These are phyloP conservation scores for Helicorthomorpha holstii DNA, from an alignment of 1,140 invertebrate genomes.

Conservation along the genomic window DNA sequence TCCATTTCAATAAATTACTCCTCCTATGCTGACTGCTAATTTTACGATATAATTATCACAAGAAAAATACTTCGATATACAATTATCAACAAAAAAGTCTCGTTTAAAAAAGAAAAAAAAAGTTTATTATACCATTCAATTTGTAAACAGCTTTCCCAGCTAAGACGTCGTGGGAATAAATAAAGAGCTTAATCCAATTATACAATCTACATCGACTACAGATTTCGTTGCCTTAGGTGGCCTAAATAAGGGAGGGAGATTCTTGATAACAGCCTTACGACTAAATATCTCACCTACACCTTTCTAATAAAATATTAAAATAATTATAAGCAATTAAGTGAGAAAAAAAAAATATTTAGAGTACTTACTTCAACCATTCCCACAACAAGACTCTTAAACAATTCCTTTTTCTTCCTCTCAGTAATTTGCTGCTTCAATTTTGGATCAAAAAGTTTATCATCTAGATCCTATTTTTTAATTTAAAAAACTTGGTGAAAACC, in stretches of 20 bases:
- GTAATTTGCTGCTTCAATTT: constrained; percentile 41
- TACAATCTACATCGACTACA: too few species aligned
- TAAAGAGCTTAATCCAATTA: too few species aligned
- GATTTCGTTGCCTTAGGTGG: constrained; percentile 14
- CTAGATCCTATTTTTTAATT: constrained; percentile 37
- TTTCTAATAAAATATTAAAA: constrained; percentile 6
- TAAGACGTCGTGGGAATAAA: too few species aligned
- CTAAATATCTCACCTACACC: constrained; percentile 41
- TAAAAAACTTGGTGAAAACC: constrained; percentile 4
- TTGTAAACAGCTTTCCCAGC: too few species aligned
- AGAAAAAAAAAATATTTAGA: constrained; percentile 2
- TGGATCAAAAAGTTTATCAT: constrained; percentile 55
- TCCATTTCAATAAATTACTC: too few species aligned
- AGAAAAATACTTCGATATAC: too few species aligned
- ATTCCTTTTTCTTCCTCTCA: constrained; percentile 73
- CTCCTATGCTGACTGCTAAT: too few species aligned
- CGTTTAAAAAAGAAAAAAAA: too few species aligned
- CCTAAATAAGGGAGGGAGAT: constrained; percentile 47
- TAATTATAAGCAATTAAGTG: constrained; percentile 8
- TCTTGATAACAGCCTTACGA: constrained; percentile 39
- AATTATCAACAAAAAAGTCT: too few species aligned
- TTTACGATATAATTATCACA: too few species aligned
- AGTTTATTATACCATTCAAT: too few species aligned
- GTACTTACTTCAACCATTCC: constrained; percentile 35
- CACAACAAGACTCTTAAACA: constrained; percentile 72